Evolutionary conservation across 2,888 invertebrate genomes (phyloP).

Genomic region (Eupithecia exiguata): DNA sequence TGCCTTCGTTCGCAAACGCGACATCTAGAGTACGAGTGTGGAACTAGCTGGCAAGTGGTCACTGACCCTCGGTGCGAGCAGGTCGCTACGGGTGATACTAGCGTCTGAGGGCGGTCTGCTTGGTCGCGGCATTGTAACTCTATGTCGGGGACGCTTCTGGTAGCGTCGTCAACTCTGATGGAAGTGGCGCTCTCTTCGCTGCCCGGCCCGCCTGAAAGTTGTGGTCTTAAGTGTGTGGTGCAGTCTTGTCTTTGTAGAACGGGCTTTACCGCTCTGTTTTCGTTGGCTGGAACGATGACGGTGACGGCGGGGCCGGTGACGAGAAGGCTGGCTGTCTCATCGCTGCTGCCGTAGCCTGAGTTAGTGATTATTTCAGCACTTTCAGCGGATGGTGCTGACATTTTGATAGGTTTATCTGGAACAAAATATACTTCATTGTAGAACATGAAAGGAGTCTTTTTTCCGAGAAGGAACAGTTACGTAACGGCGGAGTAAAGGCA

Average conservation of each 20-base stretch:
- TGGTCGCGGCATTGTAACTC: slow-evolving; percentile 89
- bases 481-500: not conserved
- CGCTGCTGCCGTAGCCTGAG: slow-evolving; percentile 89
- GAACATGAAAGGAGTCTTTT: not conserved
- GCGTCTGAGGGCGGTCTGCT: slow-evolving; percentile 80
- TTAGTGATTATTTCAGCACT: slow-evolving; percentile 84
- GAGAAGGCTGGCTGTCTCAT: slow-evolving; percentile 92
- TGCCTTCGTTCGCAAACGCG: slow-evolving; percentile 90
- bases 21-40: slow-evolving; percentile 86
- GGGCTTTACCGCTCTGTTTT: slow-evolving; percentile 86
- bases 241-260: slow-evolving; percentile 94
- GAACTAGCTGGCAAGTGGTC: slow-evolving; percentile 85
- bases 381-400: slow-evolving; percentile 81
- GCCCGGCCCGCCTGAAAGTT: slow-evolving; percentile 88
- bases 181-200: slow-evolving; percentile 89
- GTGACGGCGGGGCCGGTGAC: slow-evolving; percentile 86
- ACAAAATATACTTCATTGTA: slow-evolving; percentile 52
- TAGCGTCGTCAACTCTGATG: slow-evolving; percentile 86
- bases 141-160: slow-evolving; percentile 92
- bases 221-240: slow-evolving; percentile 89
- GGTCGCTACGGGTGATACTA: slow-evolving; percentile 83
- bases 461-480: not conserved
- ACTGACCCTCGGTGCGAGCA: slow-evolving; percentile 86
- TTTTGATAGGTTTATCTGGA: slow-evolving; percentile 64
- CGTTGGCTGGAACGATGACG: slow-evolving; percentile 73